A percentile compares a stretch with the other conserved stretches of the same genome.
phyloP scores from a whole-genome alignment of 2,113 vertebrate species.

The Lophura nycthemera region DNA sequence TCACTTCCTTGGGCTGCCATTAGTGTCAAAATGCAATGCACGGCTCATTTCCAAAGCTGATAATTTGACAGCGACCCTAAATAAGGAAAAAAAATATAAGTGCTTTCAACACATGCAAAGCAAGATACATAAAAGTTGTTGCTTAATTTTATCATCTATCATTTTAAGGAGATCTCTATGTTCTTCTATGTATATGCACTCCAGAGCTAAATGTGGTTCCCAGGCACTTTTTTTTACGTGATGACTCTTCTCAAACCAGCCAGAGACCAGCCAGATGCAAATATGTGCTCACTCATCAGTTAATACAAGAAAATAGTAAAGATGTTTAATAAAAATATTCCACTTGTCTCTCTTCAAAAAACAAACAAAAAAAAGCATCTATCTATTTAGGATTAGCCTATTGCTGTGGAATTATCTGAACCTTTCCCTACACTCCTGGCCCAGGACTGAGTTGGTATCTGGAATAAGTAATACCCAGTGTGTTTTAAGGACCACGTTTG shows the following conservation, averaged over 20 bases:
- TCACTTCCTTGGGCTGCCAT: neutral
- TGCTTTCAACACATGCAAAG: neutral
- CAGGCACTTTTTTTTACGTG: slow-evolving; percentile 10
- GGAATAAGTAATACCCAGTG: neutral
- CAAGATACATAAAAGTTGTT: neutral
- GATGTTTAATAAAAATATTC: neutral
- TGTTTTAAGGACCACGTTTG: neutral
- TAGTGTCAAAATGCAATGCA: neutral
- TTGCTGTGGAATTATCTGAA: neutral
- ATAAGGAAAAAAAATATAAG: slow-evolving; percentile 2
- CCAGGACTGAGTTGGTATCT: neutral
- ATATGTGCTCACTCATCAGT: neutral
- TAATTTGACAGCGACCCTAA: neutral
- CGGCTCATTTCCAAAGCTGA: neutral
- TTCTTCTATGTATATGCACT: neutral
- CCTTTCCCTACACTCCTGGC: neutral
- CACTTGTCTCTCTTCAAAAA: neutral
- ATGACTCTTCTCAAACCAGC: neutral
- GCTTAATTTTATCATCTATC: neutral
- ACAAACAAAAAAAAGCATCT: neutral
- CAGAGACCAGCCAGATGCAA: neutral
- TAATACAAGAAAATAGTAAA: neutral
- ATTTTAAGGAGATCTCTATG: slow-evolving; percentile 11
- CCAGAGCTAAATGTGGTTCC: slow-evolving; percentile 7
- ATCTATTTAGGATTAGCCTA: neutral